Conservation (phyloP, 2,113 vertebrate genomes). For the Psittacula cyanocephala region DNA sequence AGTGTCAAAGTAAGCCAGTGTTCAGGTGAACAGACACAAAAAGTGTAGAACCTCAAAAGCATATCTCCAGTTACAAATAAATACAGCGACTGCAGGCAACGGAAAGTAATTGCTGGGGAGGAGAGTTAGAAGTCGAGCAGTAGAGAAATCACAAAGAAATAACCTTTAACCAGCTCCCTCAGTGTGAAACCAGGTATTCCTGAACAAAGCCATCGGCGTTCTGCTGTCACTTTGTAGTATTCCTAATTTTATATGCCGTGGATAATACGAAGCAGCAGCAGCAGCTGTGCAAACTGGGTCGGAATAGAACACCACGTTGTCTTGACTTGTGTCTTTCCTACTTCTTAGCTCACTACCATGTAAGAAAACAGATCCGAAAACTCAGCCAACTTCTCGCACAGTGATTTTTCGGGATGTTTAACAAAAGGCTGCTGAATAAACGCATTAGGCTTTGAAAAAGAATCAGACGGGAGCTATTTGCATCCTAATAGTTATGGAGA, state of each 20-base stretch:
- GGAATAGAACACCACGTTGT: not conserved
- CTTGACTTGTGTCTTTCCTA: not conserved
- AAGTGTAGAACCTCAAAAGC: not conserved
- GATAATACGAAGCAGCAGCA: not conserved
- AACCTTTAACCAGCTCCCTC: not conserved
- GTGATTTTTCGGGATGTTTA: conserved; percentile 56
- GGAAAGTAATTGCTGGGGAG: not conserved
- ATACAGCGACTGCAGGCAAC: not conserved
- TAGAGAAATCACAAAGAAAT: not conserved
- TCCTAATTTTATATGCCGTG: not conserved
- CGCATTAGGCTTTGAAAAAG: conserved; percentile 51
- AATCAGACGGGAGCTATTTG: conserved; percentile 45
- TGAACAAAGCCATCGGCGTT: not conserved
- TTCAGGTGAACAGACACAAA: not conserved
- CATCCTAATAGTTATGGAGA: conserved; percentile 72
- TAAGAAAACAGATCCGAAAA: not conserved
- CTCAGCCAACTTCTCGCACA: not conserved
- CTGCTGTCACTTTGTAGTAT: not conserved
- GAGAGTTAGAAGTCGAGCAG: not conserved
- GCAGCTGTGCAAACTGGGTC: not conserved
- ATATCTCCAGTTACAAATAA: not conserved
- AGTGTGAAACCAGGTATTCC: not conserved
- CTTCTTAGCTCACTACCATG: not conserved
- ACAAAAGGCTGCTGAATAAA: conserved; percentile 74
- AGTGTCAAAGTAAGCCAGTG: not conserved